Evolutionary conservation across 2,113 vertebrate species (phyloP).

Genomic region (Varanus salvator): DNA sequence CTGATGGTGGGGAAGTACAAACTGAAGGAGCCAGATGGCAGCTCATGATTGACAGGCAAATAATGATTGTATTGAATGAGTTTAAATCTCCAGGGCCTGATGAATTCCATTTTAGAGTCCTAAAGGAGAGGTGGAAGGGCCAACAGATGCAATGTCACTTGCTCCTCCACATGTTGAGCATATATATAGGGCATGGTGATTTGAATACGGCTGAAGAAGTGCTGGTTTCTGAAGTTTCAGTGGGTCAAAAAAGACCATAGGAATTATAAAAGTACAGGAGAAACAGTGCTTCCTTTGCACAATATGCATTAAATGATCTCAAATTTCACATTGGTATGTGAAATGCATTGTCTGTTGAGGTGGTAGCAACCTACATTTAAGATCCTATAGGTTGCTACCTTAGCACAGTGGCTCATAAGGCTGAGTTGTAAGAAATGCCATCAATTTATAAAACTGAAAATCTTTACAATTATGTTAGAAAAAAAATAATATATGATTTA

Average conservation of each 20-base stretch:
- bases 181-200: background rate
- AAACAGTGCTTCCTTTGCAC: background rate
- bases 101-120: too few relatives aligned
- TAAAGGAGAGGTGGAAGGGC: background rate
- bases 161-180: background rate
- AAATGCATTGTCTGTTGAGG: background rate
- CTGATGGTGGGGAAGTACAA: too few relatives aligned
- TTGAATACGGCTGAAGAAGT: background rate
- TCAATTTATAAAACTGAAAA: background rate
- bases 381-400: background rate
- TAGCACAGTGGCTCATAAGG: background rate
- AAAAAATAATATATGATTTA: background rate
- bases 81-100: too few relatives aligned
- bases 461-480: background rate
- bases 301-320: background rate
- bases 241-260: background rate
- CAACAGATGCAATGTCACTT: background rate
- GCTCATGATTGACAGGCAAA: too few relatives aligned
- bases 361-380: background rate
- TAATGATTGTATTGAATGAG: too few relatives aligned
- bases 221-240: background rate
- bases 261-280: background rate
- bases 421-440: background rate
- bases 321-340: background rate
- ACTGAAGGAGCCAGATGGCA: too few relatives aligned